Conservation (phyloP, 2,113 vertebrate species). For the Setophaga coronata region DNA sequence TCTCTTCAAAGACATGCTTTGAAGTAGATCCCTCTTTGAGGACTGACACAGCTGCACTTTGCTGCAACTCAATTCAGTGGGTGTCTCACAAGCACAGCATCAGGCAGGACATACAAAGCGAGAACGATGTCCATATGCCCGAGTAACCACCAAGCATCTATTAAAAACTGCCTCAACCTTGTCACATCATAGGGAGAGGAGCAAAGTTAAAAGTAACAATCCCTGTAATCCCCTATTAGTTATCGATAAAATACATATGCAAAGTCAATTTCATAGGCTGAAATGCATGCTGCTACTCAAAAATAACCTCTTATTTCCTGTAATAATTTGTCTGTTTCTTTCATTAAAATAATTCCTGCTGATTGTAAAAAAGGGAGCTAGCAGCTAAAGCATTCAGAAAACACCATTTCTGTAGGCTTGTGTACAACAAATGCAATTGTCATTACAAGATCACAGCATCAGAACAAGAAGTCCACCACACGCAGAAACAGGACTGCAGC, state of each 20-base stretch:
- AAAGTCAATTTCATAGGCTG: background rate
- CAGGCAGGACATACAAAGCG: background rate
- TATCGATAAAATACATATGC: background rate
- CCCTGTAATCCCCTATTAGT: background rate
- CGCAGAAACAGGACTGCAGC: background rate
- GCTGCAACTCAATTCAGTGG: background rate
- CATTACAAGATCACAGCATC: background rate
- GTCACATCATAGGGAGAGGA: background rate
- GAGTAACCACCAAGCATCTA: background rate
- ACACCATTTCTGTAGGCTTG: background rate
- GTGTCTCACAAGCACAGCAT: background rate
- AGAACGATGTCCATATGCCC: background rate
- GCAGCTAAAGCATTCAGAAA: background rate
- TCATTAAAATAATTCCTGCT: background rate
- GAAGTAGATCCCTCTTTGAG: slow-evolving; percentile 38
- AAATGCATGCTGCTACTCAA: background rate
- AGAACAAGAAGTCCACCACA: background rate
- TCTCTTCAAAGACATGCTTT: slow-evolving; percentile 46
- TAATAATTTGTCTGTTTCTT: background rate
- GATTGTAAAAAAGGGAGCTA: background rate
- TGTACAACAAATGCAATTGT: background rate
- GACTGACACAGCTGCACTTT: slow-evolving; percentile 10
- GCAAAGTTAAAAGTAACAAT: background rate
- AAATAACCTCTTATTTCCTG: background rate
- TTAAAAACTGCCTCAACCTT: background rate